These are phyloP conservation scores for Poeciliopsis turrubarensis DNA, from an alignment of 2,113 vertebrate genomes.

Conservation along the genomic window DNA sequence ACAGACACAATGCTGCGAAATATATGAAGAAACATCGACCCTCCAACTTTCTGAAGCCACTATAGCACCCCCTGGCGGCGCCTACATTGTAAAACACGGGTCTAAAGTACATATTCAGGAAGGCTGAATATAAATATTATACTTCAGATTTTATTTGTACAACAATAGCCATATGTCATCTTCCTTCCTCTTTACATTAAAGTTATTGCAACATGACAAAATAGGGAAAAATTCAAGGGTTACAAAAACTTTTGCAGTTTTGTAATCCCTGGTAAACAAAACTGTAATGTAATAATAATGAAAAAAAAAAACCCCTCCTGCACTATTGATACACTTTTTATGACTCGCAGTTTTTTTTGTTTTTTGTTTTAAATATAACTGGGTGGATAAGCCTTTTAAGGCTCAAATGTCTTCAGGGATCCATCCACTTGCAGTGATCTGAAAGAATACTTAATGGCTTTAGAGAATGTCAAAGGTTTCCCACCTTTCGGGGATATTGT, in stretches of 20 bases:
- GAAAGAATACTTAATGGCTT: no score
- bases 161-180: no score
- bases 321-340: not conserved
- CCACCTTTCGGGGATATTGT: conserved; percentile 91
- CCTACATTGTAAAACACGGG: no score
- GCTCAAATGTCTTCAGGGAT: not conserved
- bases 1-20: no score
- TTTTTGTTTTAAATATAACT: not conserved
- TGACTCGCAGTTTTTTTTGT: not conserved
- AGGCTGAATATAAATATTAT: not conserved
- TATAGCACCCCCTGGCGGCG: no score
- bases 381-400: not conserved
- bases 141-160: not conserved
- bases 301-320: not conserved
- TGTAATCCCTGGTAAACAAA: not conserved
- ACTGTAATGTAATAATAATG: not conserved
- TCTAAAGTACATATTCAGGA: not conserved
- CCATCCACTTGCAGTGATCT: no score
- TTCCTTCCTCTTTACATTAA: not conserved
- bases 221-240: not conserved
- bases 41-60: no score
- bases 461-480: no score
- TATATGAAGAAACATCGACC: no score
- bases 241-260: not conserved
- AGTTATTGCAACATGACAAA: not conserved